Evolutionary conservation across 2,113 vertebrate species (phyloP), one percentile per base, ranked within the genome.

Genomic region (Anhinga anhinga): DNA sequence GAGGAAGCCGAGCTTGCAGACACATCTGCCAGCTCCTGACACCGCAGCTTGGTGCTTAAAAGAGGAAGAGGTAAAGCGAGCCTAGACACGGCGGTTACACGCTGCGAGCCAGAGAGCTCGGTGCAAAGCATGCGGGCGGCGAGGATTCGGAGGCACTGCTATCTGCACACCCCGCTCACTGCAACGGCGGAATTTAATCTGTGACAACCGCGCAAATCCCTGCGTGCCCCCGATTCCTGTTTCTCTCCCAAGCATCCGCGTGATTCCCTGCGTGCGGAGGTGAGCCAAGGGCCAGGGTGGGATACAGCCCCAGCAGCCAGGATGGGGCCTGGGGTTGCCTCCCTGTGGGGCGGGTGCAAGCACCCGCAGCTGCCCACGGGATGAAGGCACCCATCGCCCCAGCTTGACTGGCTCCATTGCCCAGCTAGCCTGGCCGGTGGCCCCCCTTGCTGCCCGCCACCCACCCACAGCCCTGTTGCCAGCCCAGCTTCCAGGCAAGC

Each of bases 401-500:
- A 40, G 66, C 58, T 69, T 30, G 40, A 21, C 13, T 82, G 91
- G 55, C 73, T 86, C 92, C 71, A 52, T 30, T 16, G 29, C 78
- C 77, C 6, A 26, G 85, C 73, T 74, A 50, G 90, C 91, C 88
- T 18, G 52, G 88, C 87, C 26, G 10, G 49, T 18, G 63, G 93
- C 93, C 91, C 65, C 94, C 92, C 94, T 93, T 13, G 4, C 78
- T 62, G 94, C 90, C 95, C 78, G 94, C 96, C 96, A 96, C 95
- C 95, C 96, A 96, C 95, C 95, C 96, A 27, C 95, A 95, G 88
- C 93, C 90, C 92, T 34, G 6, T 88, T 72, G 90, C 95, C 96
- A 96, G 96, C 95, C 95, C 96, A 93, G 96, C 96, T 97, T 96
- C 96, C 96, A 97, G 95, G 95, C 95, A 95, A 97, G 96, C 96